Conservation (phyloP, 2,888 invertebrate genomes). For the Clivina fossor region DNA sequence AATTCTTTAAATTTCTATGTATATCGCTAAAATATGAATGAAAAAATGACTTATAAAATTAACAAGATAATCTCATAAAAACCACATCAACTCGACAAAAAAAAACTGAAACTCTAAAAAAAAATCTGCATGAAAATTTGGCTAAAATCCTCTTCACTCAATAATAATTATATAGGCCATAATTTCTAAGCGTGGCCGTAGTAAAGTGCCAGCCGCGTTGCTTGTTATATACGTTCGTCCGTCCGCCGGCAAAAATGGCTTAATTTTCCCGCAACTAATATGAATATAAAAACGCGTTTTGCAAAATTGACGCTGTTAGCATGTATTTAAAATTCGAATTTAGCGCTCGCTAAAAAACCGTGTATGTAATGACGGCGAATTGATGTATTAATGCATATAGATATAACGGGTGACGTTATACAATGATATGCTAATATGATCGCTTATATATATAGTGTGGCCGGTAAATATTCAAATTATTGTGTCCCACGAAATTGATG, state of each 20-base stretch:
- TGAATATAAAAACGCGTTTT: slow-evolving; percentile 9
- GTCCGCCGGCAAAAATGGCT: slow-evolving; percentile 46
- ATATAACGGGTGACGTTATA: not conserved
- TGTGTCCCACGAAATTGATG: slow-evolving; percentile 2
- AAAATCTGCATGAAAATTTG: not conserved
- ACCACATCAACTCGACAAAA: too few relatives aligned
- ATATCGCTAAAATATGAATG: too few relatives aligned
- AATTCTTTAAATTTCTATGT: too few relatives aligned
- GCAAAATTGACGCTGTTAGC: slow-evolving; percentile 24
- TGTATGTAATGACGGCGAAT: too few relatives aligned
- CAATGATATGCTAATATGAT: slow-evolving; percentile 19
- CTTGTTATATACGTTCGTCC: too few relatives aligned
- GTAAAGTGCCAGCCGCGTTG: not conserved
- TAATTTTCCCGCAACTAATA: slow-evolving; percentile 46
- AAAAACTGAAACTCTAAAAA: not conserved
- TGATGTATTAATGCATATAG: not conserved
- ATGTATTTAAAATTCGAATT: slow-evolving; percentile 26
- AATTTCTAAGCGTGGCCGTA: slow-evolving; percentile 45
- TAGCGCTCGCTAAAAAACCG: not conserved
- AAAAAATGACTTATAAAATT: too few relatives aligned
- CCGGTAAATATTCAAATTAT: slow-evolving; percentile 26
- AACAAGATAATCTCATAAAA: too few relatives aligned
- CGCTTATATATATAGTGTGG: too few relatives aligned
- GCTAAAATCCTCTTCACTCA: slow-evolving; percentile 41
- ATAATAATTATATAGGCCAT: slow-evolving; percentile 51